Base-by-base conservation (phyloP, 2,888 invertebrate species). In the Ophion obscuratus region DNA sequence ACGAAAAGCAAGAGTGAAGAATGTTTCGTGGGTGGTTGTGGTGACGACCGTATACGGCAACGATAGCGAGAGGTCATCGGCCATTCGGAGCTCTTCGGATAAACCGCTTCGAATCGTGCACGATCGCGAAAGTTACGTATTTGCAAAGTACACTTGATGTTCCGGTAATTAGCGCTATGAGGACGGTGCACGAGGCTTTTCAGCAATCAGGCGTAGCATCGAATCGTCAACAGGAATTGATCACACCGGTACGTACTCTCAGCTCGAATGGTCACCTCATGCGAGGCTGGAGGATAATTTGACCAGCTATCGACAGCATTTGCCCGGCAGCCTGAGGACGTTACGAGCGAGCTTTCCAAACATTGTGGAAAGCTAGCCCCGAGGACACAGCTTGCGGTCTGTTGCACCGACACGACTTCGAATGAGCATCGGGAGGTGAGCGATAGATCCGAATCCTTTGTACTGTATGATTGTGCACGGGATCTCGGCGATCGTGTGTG, bases 1-100 rank as follows among this genome's bases (percentile, higher is more conserved):
- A 73, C 44, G 74, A 79, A 67, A 70, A 80, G 62, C 75, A 80
- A 83, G 79, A 71, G 76, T 44, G 66, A 81, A 82, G 81, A 87
- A 81, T 82, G 78, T 85, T 70, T 85, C 75, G 87, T 86, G 84
- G 87, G 84, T 86, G 87, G 86, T 81, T 84, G 73, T 80, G 80
- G 68, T 66, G 66, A 84, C 74, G 10, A 31, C 59, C 83, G 53
- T 86, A 79, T 75, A 82, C 82, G 86, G 78, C 62, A 67, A 80
- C 76, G 68, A 82, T 57, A 81, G 67, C 64, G 79, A 84, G 77
- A 76, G 77, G 77, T 83, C 81, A 71, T 78, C 80, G 83, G 86
- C 77, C 61, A 73, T 76, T 66, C 71, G 70, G 76, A 20, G 61
- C 76, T 67, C 31, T 83, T 75, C 62, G 71, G 27, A 76, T 75